These are phyloP conservation scores for Kradibia gibbosae DNA, from an alignment of 1,140 invertebrate genomes.

Conservation along the genomic window DNA sequence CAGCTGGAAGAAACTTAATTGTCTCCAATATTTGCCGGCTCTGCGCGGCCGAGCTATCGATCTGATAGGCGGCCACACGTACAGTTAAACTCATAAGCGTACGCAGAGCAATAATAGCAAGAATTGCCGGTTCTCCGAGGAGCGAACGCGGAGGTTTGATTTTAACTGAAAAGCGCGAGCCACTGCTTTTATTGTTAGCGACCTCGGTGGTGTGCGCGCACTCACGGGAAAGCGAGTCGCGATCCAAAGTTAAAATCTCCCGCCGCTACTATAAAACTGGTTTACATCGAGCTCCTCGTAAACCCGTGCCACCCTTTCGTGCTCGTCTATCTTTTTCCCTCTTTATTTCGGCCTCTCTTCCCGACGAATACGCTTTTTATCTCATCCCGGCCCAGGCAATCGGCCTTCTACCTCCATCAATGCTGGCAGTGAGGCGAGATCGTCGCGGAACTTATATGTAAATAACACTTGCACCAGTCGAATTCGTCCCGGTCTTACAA, in stretches of 20 bases:
- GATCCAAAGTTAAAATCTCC: constrained; percentile 38
- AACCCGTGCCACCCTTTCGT: constrained; percentile 1
- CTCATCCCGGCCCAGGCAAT: background rate
- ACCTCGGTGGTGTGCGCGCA: background rate
- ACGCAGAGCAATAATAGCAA: background rate
- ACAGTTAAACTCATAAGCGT: background rate
- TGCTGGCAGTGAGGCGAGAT: background rate
- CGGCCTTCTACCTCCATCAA: background rate
- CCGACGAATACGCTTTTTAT: background rate
- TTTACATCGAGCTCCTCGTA: constrained; percentile 46
- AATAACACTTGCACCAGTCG: background rate
- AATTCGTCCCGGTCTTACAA: background rate
- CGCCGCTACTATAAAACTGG: constrained; percentile 33
- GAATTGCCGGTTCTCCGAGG: background rate
- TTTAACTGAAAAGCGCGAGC: constrained; percentile 30
- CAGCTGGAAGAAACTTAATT: background rate
- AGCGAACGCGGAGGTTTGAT: constrained; percentile 16
- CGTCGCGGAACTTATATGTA: constrained; percentile 17
- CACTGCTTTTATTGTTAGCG: constrained; percentile 30
- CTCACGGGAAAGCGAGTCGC: constrained; percentile 22
- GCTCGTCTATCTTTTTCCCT: background rate
- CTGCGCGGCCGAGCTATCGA: background rate
- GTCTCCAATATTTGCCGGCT: background rate
- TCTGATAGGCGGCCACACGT: background rate
- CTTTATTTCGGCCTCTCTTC: background rate